phyloP scores from a whole-genome alignment of 1,140 invertebrate species.

The Pseudomyrmex pallidus region DNA sequence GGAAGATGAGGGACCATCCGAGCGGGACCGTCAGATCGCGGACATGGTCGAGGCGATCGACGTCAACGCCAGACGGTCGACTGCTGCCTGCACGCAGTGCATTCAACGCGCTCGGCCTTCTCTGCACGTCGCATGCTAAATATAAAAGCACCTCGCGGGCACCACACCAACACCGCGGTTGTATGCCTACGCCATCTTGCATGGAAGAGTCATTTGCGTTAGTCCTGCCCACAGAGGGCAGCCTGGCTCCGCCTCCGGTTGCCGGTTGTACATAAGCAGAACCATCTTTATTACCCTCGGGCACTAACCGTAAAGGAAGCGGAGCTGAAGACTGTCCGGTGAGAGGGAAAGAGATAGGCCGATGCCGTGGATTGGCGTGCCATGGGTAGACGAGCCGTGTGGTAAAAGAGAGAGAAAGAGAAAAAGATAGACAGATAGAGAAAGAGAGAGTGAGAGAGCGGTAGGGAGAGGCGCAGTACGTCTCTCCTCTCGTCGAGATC shows the following conservation, averaged over 20 bases:
- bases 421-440: slow-evolving; percentile 34
- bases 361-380: slow-evolving; percentile 59
- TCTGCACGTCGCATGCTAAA: slow-evolving; percentile 79
- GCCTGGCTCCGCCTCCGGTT: slow-evolving; percentile 85
- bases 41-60: slow-evolving; percentile 27
- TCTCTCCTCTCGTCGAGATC: slow-evolving; percentile 68
- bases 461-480: slow-evolving; percentile 67
- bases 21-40: slow-evolving; percentile 36
- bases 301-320: slow-evolving; percentile 83
- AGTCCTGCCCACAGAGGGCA: slow-evolving; percentile 86
- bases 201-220: slow-evolving; percentile 85
- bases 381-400: slow-evolving; percentile 34
- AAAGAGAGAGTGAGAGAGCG: slow-evolving; percentile 65
- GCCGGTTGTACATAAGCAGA: slow-evolving; percentile 83
- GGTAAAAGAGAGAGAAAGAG: slow-evolving; percentile 59
- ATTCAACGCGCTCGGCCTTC: slow-evolving; percentile 58
- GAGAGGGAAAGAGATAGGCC: slow-evolving; percentile 61
- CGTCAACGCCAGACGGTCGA: slow-evolving; percentile 43
- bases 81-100: slow-evolving; percentile 60
- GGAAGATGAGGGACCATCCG: slow-evolving; percentile 24
- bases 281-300: slow-evolving; percentile 86
- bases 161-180: slow-evolving; percentile 65
- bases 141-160: slow-evolving; percentile 81
- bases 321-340: slow-evolving; percentile 55
- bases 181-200: slow-evolving; percentile 85